These are phyloP conservation scores for Daktulosphaira vitifoliae DNA, from an alignment of 1,140 invertebrate species.

Conservation along the genomic window DNA sequence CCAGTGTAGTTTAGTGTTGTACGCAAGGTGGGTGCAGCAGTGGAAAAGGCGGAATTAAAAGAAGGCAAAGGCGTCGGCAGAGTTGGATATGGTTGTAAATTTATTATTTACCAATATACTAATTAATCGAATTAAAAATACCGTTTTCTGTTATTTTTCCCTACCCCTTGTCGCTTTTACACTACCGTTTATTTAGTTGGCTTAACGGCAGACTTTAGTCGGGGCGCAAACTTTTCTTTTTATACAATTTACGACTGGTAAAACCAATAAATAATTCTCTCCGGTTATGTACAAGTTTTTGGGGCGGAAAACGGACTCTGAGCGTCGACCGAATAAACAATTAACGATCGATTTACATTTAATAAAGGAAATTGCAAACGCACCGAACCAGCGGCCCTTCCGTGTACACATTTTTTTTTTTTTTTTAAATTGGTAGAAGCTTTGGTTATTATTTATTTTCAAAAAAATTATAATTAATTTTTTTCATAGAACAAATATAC, in stretches of 20 bases:
- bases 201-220: conserved; percentile 5
- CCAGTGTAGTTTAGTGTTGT: too few species aligned
- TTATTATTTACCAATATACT: conserved; percentile 34
- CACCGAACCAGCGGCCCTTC: background rate
- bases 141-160: conserved; percentile 14
- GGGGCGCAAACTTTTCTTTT: conserved; percentile 22
- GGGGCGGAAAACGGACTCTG: conserved; percentile 25
- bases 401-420: conserved; percentile 12
- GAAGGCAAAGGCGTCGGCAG: too few species aligned
- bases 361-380: conserved; percentile 33
- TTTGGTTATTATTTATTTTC: conserved; percentile 32
- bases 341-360: conserved; percentile 34
- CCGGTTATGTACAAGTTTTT: conserved; percentile 28
- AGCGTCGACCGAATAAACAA: conserved; percentile 32
- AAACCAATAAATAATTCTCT: conserved; percentile 33
- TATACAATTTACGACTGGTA: conserved; percentile 32
- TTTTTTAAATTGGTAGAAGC: conserved; percentile 19
- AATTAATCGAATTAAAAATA: conserved; percentile 32
- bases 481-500: too few species aligned
- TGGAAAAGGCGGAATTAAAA: too few species aligned
- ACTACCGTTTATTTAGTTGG: background rate
- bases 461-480: conserved; percentile 17
- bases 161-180: background rate
- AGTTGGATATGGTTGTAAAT: conserved; percentile 8
- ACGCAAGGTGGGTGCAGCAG: too few species aligned